Evolutionary conservation across 2,797 vertebrate species (phyloP).

Genomic region (Pseudomugil tenellus): DNA sequence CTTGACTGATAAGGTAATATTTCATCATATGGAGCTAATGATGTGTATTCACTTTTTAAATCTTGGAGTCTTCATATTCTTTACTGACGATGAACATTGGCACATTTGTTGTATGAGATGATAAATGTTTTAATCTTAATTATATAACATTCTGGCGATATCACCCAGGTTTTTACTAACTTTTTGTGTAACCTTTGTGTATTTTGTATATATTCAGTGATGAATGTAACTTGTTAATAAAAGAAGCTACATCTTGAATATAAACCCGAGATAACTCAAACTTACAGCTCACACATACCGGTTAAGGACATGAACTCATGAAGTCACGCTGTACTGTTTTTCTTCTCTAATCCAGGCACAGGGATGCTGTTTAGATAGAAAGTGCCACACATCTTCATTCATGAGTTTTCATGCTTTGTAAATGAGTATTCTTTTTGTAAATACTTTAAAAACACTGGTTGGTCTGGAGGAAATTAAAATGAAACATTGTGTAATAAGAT

Average conservation of each 20-base stretch:
- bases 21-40: not conserved
- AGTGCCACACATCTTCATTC: slow-evolving; percentile 8
- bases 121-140: not conserved
- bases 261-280: not conserved
- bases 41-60: not conserved
- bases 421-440: slow-evolving; percentile 45
- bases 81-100: not conserved
- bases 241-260: not conserved
- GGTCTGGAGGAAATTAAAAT: slow-evolving; percentile 69
- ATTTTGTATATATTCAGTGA: slow-evolving; percentile 1
- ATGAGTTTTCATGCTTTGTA: slow-evolving; percentile 10
- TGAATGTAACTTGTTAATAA: not conserved
- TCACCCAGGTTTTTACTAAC: not conserved
- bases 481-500: slow-evolving; percentile 44
- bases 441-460: slow-evolving; percentile 56
- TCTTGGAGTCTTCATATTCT: not conserved
- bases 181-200: not conserved
- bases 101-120: not conserved
- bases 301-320: slow-evolving; percentile 26
- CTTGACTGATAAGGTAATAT: not conserved
- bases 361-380: slow-evolving; percentile 11
- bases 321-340: slow-evolving; percentile 2
- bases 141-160: not conserved
- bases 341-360: slow-evolving; percentile 27
- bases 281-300: not conserved